A percentile compares a stretch with the other conserved stretches of the same genome.
These are phyloP conservation scores for Peromyscus eremicus DNA, from an alignment of 2,797 vertebrate genomes.

Conservation along the genomic window DNA sequence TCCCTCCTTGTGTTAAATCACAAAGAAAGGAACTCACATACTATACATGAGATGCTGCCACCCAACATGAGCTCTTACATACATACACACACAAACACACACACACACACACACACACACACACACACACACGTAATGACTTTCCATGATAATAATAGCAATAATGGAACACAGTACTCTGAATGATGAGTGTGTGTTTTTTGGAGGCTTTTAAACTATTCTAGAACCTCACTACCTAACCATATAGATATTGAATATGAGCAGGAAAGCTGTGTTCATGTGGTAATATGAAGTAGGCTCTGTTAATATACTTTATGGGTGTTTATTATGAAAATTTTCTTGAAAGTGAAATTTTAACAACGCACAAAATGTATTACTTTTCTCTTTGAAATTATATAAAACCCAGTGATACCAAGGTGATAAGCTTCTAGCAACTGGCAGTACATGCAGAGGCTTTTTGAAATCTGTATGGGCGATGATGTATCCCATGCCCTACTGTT, in stretches of 20 bases:
- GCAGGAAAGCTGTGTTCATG: neutral
- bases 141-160: neutral
- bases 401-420: neutral
- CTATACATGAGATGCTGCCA: neutral
- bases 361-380: neutral
- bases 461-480: neutral
- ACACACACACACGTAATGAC: neutral
- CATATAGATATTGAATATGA: neutral
- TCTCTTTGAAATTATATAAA: slow-evolving; percentile 39
- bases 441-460: neutral
- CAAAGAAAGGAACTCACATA: no score
- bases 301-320: neutral
- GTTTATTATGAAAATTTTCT: slow-evolving; percentile 9
- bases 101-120: neutral
- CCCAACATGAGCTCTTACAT: neutral
- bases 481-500: neutral
- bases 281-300: neutral
- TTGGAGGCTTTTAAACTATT: neutral
- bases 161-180: neutral
- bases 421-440: neutral
- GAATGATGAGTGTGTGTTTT: neutral
- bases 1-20: neutral
- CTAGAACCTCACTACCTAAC: neutral
- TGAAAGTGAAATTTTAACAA: slow-evolving; percentile 13
- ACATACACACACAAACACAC: neutral